Conservation (phyloP, 2,888 invertebrate genomes). For the Pammene aurita region DNA sequence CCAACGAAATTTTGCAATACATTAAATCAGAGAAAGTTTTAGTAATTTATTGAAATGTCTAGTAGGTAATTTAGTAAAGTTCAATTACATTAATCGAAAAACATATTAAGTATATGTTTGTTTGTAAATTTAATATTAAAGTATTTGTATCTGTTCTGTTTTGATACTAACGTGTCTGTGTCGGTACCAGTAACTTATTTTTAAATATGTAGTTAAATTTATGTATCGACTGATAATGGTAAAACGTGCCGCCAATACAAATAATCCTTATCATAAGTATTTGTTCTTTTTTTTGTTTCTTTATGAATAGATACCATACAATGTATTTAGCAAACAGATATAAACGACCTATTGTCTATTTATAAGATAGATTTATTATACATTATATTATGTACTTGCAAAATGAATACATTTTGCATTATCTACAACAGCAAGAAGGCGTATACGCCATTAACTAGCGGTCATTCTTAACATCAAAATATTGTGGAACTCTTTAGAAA, state of each 20-base stretch:
- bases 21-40: neutral
- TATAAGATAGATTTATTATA: conserved; percentile 3
- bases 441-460: neutral
- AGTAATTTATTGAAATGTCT: no score
- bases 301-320: conserved; percentile 2
- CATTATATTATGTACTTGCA: conserved; percentile 1
- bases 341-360: neutral
- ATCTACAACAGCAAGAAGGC: neutral
- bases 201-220: neutral
- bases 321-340: neutral
- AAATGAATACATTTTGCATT: conserved; percentile 4
- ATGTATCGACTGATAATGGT: conserved; percentile 3
- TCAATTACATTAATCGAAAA: no score
- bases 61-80: no score
- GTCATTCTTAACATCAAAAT: neutral
- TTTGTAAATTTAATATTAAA: no score
- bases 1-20: conserved; percentile 33
- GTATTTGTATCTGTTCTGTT: neutral
- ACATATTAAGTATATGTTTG: no score
- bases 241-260: neutral
- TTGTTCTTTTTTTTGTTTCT: neutral
- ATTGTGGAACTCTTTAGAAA: neutral
- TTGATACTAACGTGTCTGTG: neutral
- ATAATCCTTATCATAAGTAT: neutral
- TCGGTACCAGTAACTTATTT: neutral